These are phyloP conservation scores for Helicoverpa assulta DNA, from an alignment of 2,888 invertebrate species.

Conservation along the genomic window DNA sequence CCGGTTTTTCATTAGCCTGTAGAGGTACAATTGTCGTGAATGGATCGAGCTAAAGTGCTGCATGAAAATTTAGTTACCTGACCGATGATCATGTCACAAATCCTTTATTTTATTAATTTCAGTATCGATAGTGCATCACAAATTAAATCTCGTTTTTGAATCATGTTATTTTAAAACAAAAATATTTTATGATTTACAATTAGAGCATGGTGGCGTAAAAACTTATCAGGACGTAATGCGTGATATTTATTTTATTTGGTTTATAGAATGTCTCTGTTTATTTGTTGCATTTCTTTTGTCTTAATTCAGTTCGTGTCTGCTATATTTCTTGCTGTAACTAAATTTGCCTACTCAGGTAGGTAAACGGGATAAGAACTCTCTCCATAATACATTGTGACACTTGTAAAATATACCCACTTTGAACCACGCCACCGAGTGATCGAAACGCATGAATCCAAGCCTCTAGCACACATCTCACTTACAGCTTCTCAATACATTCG, in stretches of 20 bases:
- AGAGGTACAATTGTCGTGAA: conserved; percentile 81
- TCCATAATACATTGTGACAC: conserved; percentile 84
- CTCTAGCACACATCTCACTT: conserved; percentile 90
- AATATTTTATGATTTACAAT: conserved; percentile 40
- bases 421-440: conserved; percentile 91
- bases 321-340: conserved; percentile 65
- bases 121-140: conserved; percentile 65
- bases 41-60: conserved; percentile 82
- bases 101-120: conserved; percentile 60
- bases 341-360: conserved; percentile 71
- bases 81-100: conserved; percentile 66
- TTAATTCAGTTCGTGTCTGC: conserved; percentile 68
- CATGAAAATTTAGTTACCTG: conserved; percentile 74
- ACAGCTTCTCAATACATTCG: conserved; percentile 89
- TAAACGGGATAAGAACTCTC: conserved; percentile 78
- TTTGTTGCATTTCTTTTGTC: conserved; percentile 62
- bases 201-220: conserved; percentile 79
- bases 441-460: conserved; percentile 89
- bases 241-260: conserved; percentile 51
- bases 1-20: conserved; percentile 83
- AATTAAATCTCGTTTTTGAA: conserved; percentile 48
- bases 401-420: conserved; percentile 85
- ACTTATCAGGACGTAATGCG: conserved; percentile 52
- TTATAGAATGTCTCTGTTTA: conserved; percentile 62
- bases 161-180: conserved; percentile 53